Evolutionary conservation across 1,140 invertebrate species (phyloP), one percentile per base, ranked within the genome.

Genomic region (Drosophila obscura): DNA sequence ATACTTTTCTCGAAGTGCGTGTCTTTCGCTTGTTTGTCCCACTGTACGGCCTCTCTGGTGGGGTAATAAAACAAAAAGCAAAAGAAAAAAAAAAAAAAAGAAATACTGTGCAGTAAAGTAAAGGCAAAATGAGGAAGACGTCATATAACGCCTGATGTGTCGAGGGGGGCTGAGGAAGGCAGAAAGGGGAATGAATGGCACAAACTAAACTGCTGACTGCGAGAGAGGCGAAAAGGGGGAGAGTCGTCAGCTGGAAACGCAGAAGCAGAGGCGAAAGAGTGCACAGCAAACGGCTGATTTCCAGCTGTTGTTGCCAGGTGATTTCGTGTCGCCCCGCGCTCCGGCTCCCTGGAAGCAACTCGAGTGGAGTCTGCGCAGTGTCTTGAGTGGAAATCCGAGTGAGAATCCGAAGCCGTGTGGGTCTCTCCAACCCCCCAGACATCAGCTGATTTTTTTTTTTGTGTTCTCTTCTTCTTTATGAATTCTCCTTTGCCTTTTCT

Each of bases 251-350:
- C 76, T 78, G 76, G 73, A 78, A 78, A 66, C 52, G 60, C 50
- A 65, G 65, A 41, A 45, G 13, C 4, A 43, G 24, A 15, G 49
- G 28, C 39, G 19, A 48, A 5, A 55, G 31, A 31, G 24, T 26
- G 53, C 62, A 60, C 22, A 61, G 16, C 46, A 74, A 90, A 83
- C 89, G 84, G 90, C 89, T 90, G 90, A 91, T 91, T 77, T 91
- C 90, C 89, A 91, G 89, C 89, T 91, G 89, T 87, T 87, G 89
- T 91, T 91, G 85, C 89, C 90, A 91, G 89, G 89, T 91, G 89
- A 91, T 91, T 91, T 83, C 72, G 55, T 51, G 39, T 26, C 50
- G 7, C 16, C 6, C 8, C 50, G 5, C 8, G 62, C 61, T 64
- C 39, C 61, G 51, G 44, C 49, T 49, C 50, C 19, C 7, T 79